Conservation (phyloP, 1,140 invertebrate species). For the Platyura marginata region DNA sequence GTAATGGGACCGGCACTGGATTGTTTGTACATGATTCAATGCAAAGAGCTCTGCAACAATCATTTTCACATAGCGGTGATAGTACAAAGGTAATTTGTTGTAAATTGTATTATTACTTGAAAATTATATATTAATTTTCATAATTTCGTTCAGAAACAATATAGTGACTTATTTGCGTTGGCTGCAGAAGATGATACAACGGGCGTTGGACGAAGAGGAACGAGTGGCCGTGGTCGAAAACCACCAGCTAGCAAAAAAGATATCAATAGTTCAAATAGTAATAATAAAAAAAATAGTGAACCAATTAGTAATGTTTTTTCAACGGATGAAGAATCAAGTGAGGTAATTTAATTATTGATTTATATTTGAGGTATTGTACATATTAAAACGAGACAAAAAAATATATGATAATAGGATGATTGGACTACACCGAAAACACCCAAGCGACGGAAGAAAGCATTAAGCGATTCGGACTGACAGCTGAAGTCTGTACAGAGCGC, state of each 20-base stretch:
- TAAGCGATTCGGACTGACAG: conserved; percentile 24
- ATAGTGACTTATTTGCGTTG: conserved; percentile 76
- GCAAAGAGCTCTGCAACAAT: conserved; percentile 70
- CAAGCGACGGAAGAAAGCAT: conserved; percentile 20
- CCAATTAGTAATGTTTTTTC: conserved; percentile 19
- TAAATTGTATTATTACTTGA: background rate
- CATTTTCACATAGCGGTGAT: conserved; percentile 63
- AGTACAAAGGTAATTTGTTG: conserved; percentile 31
- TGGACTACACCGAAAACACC: conserved; percentile 20
- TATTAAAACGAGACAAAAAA: background rate
- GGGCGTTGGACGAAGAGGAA: conserved; percentile 18
- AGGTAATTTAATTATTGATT: conserved; percentile 5
- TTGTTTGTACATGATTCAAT: conserved; percentile 56
- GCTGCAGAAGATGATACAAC: conserved; percentile 66
- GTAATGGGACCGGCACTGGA: conserved; percentile 32
- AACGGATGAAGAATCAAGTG: conserved; percentile 21
- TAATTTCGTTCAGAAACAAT: conserved; percentile 56
- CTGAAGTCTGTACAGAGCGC: too few relatives aligned
- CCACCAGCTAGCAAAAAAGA: conserved; percentile 20
- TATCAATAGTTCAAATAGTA: conserved; percentile 13
- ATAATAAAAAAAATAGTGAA: conserved; percentile 16
- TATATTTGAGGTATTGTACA: background rate
- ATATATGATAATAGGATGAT: conserved; percentile 12
- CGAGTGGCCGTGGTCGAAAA: conserved; percentile 20
- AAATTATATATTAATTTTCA: background rate